A percentile compares a stretch with the other conserved stretches of the same genome.
Evolutionary conservation across 2,113 vertebrate genomes (phyloP).

Genomic region (Pterocles orientalis): DNA sequence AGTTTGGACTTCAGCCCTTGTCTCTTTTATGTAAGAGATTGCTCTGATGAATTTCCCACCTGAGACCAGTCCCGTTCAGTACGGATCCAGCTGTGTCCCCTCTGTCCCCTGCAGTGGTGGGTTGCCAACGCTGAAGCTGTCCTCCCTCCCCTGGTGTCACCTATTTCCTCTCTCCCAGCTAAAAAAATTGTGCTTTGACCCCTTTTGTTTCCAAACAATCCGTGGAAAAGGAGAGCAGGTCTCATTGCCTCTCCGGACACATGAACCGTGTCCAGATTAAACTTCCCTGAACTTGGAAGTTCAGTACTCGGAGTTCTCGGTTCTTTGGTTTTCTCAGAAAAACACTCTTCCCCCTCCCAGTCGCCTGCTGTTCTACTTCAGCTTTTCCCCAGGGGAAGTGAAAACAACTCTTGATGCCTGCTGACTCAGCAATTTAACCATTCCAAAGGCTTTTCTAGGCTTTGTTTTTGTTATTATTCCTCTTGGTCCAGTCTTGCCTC

Average conservation of each 20-base stretch:
- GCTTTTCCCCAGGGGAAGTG: background rate
- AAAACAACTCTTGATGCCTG: background rate
- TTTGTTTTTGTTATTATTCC: background rate
- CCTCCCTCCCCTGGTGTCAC: background rate
- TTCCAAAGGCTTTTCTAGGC: background rate
- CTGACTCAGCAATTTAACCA: background rate
- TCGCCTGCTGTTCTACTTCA: background rate
- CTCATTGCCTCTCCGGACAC: background rate
- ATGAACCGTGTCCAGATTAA: background rate
- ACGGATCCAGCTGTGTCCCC: background rate
- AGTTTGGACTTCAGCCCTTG: conserved; percentile 38
- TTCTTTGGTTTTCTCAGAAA: background rate
- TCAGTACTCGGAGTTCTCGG: background rate
- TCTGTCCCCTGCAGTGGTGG: rapidly evolving
- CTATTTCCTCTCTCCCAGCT: background rate
- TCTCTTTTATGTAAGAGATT: background rate
- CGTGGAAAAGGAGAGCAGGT: background rate
- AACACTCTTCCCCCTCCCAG: background rate
- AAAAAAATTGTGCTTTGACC: background rate
- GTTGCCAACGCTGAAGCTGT: background rate
- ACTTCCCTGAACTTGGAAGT: background rate
- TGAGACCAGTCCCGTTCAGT: background rate
- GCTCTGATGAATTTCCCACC: background rate
- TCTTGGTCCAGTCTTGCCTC: background rate
- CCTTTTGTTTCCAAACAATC: background rate